These are phyloP conservation scores for Podarcis raffonei DNA, from an alignment of 2,113 vertebrate species.

Conservation along the genomic window DNA sequence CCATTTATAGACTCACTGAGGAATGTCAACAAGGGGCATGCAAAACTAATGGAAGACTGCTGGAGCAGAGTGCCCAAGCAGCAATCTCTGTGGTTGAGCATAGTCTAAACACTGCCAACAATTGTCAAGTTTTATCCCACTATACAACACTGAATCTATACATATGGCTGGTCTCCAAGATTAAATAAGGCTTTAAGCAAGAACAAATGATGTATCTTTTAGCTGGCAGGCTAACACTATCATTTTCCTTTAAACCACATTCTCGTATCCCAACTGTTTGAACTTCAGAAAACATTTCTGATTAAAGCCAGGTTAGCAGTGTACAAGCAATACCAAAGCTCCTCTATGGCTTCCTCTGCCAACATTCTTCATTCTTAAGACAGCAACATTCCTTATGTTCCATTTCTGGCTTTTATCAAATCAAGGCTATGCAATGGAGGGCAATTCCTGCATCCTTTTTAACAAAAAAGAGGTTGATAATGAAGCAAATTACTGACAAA, in stretches of 20 bases:
- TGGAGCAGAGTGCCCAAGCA: background rate
- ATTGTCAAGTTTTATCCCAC: background rate
- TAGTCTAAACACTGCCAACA: background rate
- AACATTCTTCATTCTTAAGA: background rate
- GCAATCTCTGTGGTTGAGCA: background rate
- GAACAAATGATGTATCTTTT: background rate
- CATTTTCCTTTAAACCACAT: background rate
- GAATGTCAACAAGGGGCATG: background rate
- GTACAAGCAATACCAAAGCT: background rate
- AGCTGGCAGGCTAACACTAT: background rate
- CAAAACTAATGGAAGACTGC: background rate
- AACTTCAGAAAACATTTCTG: background rate
- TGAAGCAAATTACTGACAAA: background rate
- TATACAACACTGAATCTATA: background rate
- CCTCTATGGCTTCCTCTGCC: background rate
- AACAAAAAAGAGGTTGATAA: background rate
- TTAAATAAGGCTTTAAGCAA: background rate
- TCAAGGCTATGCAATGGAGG: background rate
- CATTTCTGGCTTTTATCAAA: constrained; percentile 8
- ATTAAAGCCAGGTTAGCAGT: background rate
- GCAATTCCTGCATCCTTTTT: background rate
- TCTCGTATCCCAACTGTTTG: background rate
- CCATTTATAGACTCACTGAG: background rate
- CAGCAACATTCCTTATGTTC: background rate
- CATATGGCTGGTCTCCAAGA: background rate